These are phyloP conservation scores for Eulacestoma nigropectus DNA, from an alignment of 2,113 vertebrate genomes.

Conservation along the genomic window DNA sequence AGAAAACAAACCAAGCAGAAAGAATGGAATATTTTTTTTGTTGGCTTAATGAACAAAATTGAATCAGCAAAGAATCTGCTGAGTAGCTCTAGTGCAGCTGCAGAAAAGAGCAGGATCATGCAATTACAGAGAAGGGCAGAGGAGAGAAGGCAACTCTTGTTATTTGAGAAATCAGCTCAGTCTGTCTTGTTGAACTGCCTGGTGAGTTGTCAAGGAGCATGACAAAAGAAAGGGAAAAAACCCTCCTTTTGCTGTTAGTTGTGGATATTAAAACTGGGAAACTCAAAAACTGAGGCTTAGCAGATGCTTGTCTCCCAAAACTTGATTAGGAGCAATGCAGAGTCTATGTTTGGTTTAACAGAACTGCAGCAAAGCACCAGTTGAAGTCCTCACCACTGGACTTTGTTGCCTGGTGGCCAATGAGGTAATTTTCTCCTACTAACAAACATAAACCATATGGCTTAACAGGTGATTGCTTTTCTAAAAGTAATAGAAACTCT, in stretches of 20 bases:
- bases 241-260: background rate
- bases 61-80: constrained; percentile 1
- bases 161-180: background rate
- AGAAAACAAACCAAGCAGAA: background rate
- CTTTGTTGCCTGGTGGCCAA: background rate
- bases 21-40: background rate
- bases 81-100: background rate
- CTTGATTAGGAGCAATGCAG: background rate
- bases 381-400: background rate
- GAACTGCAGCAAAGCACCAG: background rate
- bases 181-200: background rate
- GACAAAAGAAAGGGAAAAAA: background rate
- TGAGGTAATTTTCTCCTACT: background rate
- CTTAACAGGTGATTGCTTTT: background rate
- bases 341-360: background rate
- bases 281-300: background rate
- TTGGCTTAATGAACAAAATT: background rate
- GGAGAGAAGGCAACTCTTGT: background rate
- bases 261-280: background rate
- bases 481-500: background rate
- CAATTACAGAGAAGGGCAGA: background rate
- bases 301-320: background rate
- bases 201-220: background rate
- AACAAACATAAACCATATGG: background rate
- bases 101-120: background rate